These are phyloP conservation scores for Xenopus borealis DNA, from an alignment of 2,113 vertebrate genomes.

Conservation along the genomic window DNA sequence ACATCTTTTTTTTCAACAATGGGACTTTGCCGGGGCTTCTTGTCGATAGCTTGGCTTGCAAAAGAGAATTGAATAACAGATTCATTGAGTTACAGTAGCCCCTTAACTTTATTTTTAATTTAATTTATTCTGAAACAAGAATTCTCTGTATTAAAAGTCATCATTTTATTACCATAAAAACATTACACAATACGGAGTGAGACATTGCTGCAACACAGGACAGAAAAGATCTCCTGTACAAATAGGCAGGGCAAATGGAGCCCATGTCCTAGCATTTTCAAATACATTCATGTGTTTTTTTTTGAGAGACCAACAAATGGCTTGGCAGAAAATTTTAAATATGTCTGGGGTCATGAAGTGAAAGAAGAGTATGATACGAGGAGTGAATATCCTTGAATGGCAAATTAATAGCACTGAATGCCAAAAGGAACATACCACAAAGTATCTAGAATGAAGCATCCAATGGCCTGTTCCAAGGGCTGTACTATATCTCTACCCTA, in stretches of 20 bases:
- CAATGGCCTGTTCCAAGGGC: too few relatives aligned
- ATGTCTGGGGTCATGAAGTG: not conserved
- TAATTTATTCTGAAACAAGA: conserved; percentile 57
- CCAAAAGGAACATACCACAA: too few relatives aligned
- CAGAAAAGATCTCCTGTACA: conserved; percentile 53
- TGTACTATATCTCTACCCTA: too few relatives aligned
- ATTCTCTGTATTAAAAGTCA: conserved; percentile 69
- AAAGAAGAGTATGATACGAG: too few relatives aligned
- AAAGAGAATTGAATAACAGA: too few relatives aligned
- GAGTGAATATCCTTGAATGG: too few relatives aligned
- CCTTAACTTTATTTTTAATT: conserved; percentile 57
- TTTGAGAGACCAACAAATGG: conserved; percentile 57
- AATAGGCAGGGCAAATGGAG: conserved; percentile 10
- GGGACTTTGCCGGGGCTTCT: too few relatives aligned
- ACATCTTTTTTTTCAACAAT: too few relatives aligned
- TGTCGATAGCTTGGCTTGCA: too few relatives aligned
- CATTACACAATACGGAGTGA: conserved; percentile 64
- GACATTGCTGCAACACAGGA: conserved; percentile 56
- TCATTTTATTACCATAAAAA: conserved; percentile 69
- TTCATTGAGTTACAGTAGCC: not conserved
- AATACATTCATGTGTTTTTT: conserved; percentile 59
- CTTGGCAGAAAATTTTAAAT: conserved; percentile 62
- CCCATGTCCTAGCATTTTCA: conserved; percentile 42
- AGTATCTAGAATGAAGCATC: too few relatives aligned
- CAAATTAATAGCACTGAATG: too few relatives aligned